Conservation (phyloP, 2,113 vertebrate species). For the Manacus vitellinus region DNA sequence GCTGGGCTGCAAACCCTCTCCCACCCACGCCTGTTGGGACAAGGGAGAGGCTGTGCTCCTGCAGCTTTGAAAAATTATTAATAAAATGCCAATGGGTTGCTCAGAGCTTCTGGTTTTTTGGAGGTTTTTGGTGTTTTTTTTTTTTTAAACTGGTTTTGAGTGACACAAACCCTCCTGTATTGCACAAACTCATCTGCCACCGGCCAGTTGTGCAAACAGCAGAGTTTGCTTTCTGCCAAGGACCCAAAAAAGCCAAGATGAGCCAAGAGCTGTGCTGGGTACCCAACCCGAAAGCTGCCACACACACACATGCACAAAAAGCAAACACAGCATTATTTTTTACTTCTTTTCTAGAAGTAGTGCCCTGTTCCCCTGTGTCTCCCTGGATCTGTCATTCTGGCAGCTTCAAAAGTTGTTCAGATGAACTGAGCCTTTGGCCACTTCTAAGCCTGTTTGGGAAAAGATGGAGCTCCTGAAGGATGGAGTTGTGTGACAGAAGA, state of each 20-base stretch:
- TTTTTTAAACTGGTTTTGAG: not conserved
- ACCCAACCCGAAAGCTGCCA: not conserved
- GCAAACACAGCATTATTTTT: not conserved
- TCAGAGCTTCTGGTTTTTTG: not conserved
- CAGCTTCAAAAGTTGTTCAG: not conserved
- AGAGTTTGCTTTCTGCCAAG: not conserved
- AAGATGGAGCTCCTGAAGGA: not conserved
- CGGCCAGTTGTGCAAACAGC: not conserved
- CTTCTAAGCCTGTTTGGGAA: not conserved
- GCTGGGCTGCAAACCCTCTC: not conserved
- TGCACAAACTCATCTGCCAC: not conserved
- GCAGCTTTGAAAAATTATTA: not conserved
- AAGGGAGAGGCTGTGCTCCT: constrained; percentile 1
- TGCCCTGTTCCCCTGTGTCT: not conserved
- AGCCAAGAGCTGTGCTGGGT: not conserved
- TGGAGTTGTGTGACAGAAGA: not conserved
- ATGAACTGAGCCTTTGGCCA: not conserved
- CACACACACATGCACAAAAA: fast-evolving
- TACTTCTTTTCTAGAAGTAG: not conserved
- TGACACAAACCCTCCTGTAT: not conserved
- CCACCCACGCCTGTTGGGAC: constrained; percentile 14
- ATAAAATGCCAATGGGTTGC: not conserved
- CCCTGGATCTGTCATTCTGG: not conserved
- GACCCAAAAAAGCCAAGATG: not conserved
- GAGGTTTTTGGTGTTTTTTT: too few species aligned